phyloP scores from a whole-genome alignment of 1,140 invertebrate genomes.

The Drosophila ohnishii region DNA sequence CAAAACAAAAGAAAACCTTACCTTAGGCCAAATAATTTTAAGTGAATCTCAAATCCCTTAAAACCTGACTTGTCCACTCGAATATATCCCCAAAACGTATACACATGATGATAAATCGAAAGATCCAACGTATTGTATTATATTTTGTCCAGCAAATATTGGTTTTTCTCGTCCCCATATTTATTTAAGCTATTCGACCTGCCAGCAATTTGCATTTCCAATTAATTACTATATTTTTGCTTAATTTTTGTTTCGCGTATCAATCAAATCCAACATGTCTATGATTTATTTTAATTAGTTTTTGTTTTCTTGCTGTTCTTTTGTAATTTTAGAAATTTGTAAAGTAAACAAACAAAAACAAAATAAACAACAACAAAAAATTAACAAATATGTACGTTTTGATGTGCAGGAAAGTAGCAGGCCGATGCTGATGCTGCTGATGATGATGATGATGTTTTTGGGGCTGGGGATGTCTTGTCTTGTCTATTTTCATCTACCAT shows the following conservation, averaged over 20 bases:
- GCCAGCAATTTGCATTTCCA: slow-evolving; percentile 75
- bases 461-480: slow-evolving; percentile 3
- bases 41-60: slow-evolving; percentile 35
- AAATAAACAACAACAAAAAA: slow-evolving; percentile 32
- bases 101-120: slow-evolving; percentile 7
- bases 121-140: slow-evolving; percentile 28
- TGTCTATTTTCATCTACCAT: slow-evolving; percentile 7
- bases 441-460: slow-evolving; percentile 8
- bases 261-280: slow-evolving; percentile 46
- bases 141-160: slow-evolving; percentile 42
- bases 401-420: slow-evolving; percentile 27
- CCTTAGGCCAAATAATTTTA: slow-evolving; percentile 64
- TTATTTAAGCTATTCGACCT: slow-evolving; percentile 69
- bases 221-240: slow-evolving; percentile 19
- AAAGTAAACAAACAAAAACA: slow-evolving; percentile 40
- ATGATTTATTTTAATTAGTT: slow-evolving; percentile 45
- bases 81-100: slow-evolving; percentile 10
- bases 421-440: neutral
- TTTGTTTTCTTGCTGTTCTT: slow-evolving; percentile 32
- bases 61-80: slow-evolving; percentile 6
- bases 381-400: slow-evolving; percentile 40
- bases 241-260: slow-evolving; percentile 28
- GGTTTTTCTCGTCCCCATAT: slow-evolving; percentile 37
- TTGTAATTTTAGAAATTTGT: slow-evolving; percentile 67
- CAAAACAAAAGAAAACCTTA: slow-evolving; percentile 39